Evolutionary conservation across 2,797 vertebrate genomes (phyloP), one percentile per base, ranked within the genome.

Genomic region (Pogonophryne albipinna): DNA sequence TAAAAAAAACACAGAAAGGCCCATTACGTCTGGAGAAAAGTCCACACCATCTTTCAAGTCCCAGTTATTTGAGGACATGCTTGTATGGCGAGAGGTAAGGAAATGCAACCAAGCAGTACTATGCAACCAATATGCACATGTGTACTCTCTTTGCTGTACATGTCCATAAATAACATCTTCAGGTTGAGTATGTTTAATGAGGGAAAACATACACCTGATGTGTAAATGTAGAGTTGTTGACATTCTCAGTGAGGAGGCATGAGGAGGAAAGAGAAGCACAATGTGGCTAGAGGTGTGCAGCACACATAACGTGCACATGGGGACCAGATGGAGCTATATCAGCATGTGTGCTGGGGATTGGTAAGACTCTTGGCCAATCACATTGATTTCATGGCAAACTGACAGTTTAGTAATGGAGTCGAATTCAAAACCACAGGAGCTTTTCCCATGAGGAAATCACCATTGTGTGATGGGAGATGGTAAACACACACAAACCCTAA

Each of bases 1-100:
- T 49, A 58, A 16, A 62, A 64, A 31, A 49, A 38, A 23, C 27
- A 61, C 70, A 75, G 15, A 71, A 38, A 63, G 38, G 57, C 42
- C 17, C 17, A 15, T 61, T 74, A 45, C 53, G 19, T 59, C 20
- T 17, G 1, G 56, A 69, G 12, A 55, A 55, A 61, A 70, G 56
- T 45, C 19, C 2, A 67, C 53, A n/a, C 45, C 46, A 59, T 42
- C 53, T 53, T 56, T n/a, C 13, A 34, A 16, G 14, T 19, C 53
- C 50, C 38, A 66, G 38, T 63, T n/a, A 66, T 45, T 6, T 19
- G 15, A 49, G 20, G 14, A 68, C 4, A 14, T 6, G 38, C 45
- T 41, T n/a, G 11, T 41, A 23, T 10, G 19, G 47, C 49, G 45
- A 4, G n/a, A 38, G 34, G 34, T 7, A 38, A 38, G 34, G 44